phyloP scores from a whole-genome alignment of 2,888 invertebrate species.

The Drosophila anomalata region DNA sequence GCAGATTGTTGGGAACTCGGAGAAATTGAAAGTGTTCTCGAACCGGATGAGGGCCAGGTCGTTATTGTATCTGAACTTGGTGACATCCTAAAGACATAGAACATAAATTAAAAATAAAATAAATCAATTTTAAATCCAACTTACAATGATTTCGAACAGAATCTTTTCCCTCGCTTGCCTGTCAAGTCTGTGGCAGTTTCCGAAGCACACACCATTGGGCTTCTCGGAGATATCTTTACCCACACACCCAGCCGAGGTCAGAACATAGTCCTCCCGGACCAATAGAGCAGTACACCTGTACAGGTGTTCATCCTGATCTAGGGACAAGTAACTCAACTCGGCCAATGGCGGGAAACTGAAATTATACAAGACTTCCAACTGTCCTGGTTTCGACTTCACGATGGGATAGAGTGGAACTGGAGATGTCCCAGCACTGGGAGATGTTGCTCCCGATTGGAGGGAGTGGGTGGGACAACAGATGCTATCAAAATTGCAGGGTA shows the following conservation, averaged over 20 bases:
- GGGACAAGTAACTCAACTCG: background rate
- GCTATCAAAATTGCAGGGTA: background rate
- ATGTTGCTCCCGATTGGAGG: background rate
- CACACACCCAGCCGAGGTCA: conserved; percentile 28
- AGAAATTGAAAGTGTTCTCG: background rate
- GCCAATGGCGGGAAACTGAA: conserved; percentile 10
- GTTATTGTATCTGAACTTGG: accelerated
- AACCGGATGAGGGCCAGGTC: conserved; percentile 13
- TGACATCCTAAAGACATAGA: too few species aligned
- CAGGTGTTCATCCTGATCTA: background rate
- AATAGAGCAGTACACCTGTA: conserved; percentile 48
- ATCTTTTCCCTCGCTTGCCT: background rate
- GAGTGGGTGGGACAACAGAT: background rate
- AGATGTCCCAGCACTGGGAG: background rate
- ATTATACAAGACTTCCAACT: background rate
- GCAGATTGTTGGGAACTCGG: background rate
- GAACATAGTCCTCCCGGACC: background rate
- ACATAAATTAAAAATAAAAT: too few species aligned
- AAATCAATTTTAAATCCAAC: too few species aligned
- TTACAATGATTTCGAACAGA: too few species aligned
- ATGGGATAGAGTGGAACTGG: too few species aligned
- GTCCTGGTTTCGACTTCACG: too few species aligned
- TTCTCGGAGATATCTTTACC: accelerated
- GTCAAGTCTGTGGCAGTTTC: background rate
- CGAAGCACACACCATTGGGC: conserved; percentile 2